Evolutionary conservation across 2,113 vertebrate genomes (phyloP), one percentile per base, ranked within the genome.

Genomic region (Antechinus stuartii): DNA sequence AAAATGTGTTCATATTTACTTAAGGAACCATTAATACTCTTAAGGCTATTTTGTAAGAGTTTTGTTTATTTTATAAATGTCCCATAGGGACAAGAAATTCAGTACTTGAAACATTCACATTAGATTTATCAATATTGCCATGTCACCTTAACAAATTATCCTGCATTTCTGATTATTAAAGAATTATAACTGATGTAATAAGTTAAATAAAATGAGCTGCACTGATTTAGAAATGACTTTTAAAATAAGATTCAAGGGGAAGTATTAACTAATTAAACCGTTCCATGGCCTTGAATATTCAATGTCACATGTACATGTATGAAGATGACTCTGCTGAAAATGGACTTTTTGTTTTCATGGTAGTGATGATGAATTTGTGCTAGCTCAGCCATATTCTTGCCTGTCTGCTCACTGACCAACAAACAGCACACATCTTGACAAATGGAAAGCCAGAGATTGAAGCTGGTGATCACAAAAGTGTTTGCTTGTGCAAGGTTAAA

Each of bases 81-180:
- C 99, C 99, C 99, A 99, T 98, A 25, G 99, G 99, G 99, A 99
- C 99, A 99, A 99, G 98, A 95, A 98, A 98, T 97, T 98, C 97
- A 97, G 96, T 93, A 98, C 96, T 97, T 97, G 97, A 98, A 98
- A 98, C 98, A 98, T 98, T 98, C 98, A 97, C 95, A 97, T 98
- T 98, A 96, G 97, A 97, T 97, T 97, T 97, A 98, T 97, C 97
- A 97, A 93, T 98, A 98, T 97, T 98, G 98, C 98, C n/a, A 89
- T 93, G 98, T 97, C 94, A 96, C 61, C 95, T 95, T 91, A 93
- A 89, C n/a, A 93, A 98, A 91, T 89, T 96, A 8, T 90, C 90
- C 95, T 22, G 89, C 93, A 91, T 47, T 95, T 91, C 93, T 92
- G 91, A 96, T 91, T 93, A 55, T 94, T 42, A 84, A 19, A 42